A percentile compares a stretch with the other conserved stretches of the same genome.
Conservation (phyloP, 2,888 invertebrate genomes). For the Drosophila trichaetosa region DNA sequence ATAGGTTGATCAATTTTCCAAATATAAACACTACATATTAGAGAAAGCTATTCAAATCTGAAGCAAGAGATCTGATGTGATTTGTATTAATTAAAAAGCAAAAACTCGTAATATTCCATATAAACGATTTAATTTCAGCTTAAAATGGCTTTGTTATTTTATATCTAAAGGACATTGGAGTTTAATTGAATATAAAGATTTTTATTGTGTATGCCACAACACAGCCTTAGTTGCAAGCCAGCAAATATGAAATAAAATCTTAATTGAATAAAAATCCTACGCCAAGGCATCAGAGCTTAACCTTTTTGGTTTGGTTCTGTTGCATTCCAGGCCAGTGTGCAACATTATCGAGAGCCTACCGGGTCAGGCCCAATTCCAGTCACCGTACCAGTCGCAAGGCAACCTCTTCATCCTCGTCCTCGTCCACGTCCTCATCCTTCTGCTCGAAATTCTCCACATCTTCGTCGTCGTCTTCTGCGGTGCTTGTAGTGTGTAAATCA, state of each 20-base stretch:
- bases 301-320: background rate
- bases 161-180: background rate
- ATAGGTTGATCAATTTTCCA: background rate
- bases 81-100: background rate
- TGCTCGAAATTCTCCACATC: background rate
- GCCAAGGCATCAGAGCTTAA: background rate
- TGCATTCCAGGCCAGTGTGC: slow-evolving; percentile 33
- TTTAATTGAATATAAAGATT: background rate
- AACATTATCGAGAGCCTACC: slow-evolving; percentile 19
- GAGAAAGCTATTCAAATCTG: no score
- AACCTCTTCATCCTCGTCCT: slow-evolving; percentile 11
- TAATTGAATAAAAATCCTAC: background rate
- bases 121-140: background rate
- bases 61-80: no score
- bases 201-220: background rate
- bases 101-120: background rate
- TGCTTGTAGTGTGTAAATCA: slow-evolving; percentile 70
- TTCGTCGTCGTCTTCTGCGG: background rate
- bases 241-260: background rate
- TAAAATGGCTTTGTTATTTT: background rate
- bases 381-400: slow-evolving; percentile 7
- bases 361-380: slow-evolving; percentile 55
- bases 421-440: slow-evolving; percentile 11
- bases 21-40: background rate
- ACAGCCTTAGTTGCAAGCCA: background rate